These are phyloP conservation scores for Anneissia japonica DNA, from an alignment of 35 echinoderm and acorn worm genomes.

Conservation along the genomic window DNA sequence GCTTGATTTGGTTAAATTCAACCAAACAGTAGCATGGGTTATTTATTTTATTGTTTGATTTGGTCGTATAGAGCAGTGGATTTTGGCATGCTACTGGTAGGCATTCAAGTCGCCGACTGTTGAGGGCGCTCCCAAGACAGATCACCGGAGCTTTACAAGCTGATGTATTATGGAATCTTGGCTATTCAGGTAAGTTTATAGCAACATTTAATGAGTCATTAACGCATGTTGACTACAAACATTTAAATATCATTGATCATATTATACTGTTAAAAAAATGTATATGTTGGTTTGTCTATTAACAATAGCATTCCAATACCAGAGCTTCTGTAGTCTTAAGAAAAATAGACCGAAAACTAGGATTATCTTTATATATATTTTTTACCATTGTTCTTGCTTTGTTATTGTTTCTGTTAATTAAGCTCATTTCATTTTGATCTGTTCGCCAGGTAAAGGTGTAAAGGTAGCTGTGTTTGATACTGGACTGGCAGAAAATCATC, in stretches of 20 bases:
- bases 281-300: not conserved
- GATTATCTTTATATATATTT: no score
- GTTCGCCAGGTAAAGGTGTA: conserved; percentile 65
- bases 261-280: not conserved
- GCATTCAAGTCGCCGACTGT: conserved; percentile 53
- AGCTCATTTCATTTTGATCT: no score
- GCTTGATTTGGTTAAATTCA: no score
- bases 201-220: no score
- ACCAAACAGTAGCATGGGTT: no score
- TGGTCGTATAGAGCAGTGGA: conserved; percentile 25
- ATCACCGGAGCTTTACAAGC: conserved; percentile 93
- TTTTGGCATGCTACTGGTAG: conserved; percentile 74
- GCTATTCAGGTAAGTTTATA: conserved; percentile 72
- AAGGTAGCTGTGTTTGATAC: conserved; percentile 98
- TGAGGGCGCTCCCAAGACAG: conserved; percentile 78
- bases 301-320: not conserved
- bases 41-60: conserved; percentile 8
- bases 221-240: not conserved
- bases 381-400: no score
- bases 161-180: conserved; percentile 93
- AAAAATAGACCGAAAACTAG: no score
- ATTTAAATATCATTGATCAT: not conserved
- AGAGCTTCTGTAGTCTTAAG: not conserved
- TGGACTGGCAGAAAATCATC: conserved; percentile 87
- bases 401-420: no score